Evolutionary conservation across 2,113 vertebrate genomes (phyloP).

Genomic region (Psilopsiagon aymara): DNA sequence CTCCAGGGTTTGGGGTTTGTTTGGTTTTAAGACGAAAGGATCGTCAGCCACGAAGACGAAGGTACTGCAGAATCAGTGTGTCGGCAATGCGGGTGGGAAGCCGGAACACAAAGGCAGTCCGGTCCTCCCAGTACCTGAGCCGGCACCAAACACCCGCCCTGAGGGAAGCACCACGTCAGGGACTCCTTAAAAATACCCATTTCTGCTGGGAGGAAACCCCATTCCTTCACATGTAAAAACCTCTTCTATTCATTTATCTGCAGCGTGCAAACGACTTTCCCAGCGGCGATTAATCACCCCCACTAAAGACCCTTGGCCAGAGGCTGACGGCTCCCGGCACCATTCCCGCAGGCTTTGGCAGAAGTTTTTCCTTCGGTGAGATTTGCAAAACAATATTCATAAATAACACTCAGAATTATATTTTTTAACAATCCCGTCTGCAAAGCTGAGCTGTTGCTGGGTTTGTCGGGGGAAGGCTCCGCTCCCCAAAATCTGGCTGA

Average conservation of each 20-base stretch:
- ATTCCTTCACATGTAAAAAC: background rate
- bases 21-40: background rate
- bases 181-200: background rate
- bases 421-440: background rate
- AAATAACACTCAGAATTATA: background rate
- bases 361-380: background rate
- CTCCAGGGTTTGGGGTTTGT: accelerated
- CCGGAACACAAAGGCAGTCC: background rate
- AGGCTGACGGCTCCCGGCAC: background rate
- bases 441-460: background rate
- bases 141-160: background rate
- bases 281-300: conserved; percentile 8
- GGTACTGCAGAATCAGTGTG: background rate
- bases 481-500: background rate
- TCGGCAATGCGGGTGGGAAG: background rate
- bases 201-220: background rate
- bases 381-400: conserved; percentile 47
- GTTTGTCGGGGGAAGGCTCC: background rate
- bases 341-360: conserved; percentile 2
- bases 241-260: background rate
- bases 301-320: background rate
- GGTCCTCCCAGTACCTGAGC: background rate
- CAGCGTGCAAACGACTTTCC: conserved; percentile 7
- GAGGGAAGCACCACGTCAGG: background rate
- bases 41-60: background rate